Base-by-base conservation (phyloP, 2,113 vertebrate genomes). In the Desmodus rotundus region DNA sequence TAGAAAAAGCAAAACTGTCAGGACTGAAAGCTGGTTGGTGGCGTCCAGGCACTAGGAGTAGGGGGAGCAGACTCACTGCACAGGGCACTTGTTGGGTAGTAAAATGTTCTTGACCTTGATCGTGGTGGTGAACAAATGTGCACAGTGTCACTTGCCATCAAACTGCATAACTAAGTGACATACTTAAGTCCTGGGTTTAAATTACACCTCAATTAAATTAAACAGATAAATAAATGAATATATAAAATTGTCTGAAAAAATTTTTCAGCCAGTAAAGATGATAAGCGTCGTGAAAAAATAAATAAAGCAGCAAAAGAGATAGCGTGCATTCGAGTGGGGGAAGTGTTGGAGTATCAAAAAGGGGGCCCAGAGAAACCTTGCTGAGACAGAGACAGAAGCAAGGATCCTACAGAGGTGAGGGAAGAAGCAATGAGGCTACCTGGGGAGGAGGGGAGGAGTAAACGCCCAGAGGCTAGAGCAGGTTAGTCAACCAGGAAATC, bases 291-390 rank as follows among this genome's bases (percentile, higher is more conserved):
- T 31, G 12, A 28, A 81, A 7, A 50, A 43, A 85, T 61, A 61
- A 76, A n/a, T 3, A 36, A 52, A 52, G 20, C 10, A 77, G 12
- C 13, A 45, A 70, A 26, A 6, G 38, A 28, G 41, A 67, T 2
- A 31, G 33, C 7, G 22, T 20, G 1, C 58, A 5, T 5, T 22
- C 14, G 13, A 19, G 10, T 65, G 13, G 2, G 11, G 12, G 4
- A 68, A 31, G n/a, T 24, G 28, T 16, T 28, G 41, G 5, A 45
- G 33, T 12, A 43, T 31, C 52, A 43, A 67, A 45, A 82, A 4
- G 8, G n/a, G 16, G 5, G 36, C 41, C 76, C 65, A 61, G 33
- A 80, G 70, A 58, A 72, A 31, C 20, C 24, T 38, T 36, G 65
- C 19, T 15, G 19, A 85, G n/a, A 26, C 16, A 31, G 31, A 24